These are phyloP conservation scores for Cyphomyrus plagiostoma DNA, from an alignment of 2,113 vertebrate species.

Conservation along the genomic window DNA sequence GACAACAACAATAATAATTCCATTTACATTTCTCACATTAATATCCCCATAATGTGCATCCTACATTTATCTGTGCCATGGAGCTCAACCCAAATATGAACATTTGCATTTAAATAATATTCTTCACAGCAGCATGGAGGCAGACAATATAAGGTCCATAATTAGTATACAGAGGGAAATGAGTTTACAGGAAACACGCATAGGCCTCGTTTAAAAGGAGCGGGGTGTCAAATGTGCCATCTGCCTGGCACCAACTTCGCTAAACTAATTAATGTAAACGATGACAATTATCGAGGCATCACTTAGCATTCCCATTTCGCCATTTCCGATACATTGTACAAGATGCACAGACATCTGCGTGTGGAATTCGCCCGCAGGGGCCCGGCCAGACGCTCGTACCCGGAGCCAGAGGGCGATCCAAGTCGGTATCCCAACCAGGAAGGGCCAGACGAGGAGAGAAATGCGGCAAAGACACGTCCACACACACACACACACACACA, in stretches of 20 bases:
- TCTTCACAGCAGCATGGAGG: background rate
- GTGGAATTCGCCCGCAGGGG: background rate
- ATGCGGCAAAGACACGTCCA: background rate
- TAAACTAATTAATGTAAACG: background rate
- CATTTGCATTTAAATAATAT: constrained; percentile 2
- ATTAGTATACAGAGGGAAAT: background rate
- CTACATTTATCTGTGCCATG: background rate
- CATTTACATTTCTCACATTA: background rate
- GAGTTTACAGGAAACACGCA: background rate
- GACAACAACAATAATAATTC: background rate
- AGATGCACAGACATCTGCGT: background rate
- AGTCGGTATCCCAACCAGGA: background rate
- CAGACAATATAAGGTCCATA: background rate
- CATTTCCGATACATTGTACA: background rate
- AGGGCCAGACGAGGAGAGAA: background rate
- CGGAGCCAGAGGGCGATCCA: background rate
- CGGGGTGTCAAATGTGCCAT: background rate
- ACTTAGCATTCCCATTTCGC: background rate
- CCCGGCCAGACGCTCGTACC: background rate
- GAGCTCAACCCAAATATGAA: background rate
- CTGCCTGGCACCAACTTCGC: background rate
- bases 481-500: background rate
- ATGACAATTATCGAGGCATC: background rate
- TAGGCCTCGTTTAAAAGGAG: background rate
- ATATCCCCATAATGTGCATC: background rate